Conservation (phyloP, 2,113 vertebrate genomes). For the Dasypus novemcinctus region DNA sequence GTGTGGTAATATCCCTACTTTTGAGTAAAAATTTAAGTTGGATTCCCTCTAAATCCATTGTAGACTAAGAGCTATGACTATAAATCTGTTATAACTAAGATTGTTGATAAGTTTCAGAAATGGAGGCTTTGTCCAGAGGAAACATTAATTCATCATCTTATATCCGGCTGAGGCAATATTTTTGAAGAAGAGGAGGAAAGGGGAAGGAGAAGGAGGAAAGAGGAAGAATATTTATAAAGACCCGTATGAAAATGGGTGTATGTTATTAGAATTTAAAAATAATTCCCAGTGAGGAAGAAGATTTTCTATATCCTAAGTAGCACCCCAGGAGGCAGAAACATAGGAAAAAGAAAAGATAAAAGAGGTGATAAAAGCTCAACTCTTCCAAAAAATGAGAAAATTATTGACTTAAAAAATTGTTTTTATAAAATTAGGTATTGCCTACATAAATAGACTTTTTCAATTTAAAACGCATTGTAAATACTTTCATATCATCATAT, state of each 20-base stretch:
- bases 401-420: not conserved
- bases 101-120: not conserved
- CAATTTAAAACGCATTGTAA: not conserved
- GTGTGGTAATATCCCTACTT: not conserved
- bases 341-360: not conserved
- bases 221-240: not conserved
- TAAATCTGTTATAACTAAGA: not conserved
- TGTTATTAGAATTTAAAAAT: not conserved
- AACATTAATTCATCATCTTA: not conserved
- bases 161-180: not conserved
- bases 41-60: not conserved
- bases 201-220: not conserved
- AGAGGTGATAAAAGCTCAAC: not conserved
- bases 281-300: not conserved
- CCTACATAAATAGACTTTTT: not conserved
- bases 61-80: not conserved
- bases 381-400: not conserved
- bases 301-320: not conserved
- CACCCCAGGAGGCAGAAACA: not conserved
- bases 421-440: not conserved
- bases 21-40: not conserved
- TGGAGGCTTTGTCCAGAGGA: not conserved
- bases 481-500: not conserved
- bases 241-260: not conserved
- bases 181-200: not conserved